These are phyloP conservation scores for Lissonota sp. DNA, from an alignment of 2,888 invertebrate species.

Conservation along the genomic window DNA sequence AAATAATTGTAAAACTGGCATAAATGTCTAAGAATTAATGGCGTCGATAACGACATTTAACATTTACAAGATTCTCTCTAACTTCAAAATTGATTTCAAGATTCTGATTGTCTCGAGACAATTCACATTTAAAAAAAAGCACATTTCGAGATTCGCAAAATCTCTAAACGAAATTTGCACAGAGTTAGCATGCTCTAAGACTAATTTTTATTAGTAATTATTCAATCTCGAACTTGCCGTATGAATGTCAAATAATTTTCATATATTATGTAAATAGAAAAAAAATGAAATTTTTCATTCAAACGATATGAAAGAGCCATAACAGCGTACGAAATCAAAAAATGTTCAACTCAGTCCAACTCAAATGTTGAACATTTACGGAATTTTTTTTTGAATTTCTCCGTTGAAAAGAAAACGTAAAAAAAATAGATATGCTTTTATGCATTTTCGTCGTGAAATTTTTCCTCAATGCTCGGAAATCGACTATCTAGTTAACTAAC, in stretches of 20 bases:
- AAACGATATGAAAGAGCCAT: conserved; percentile 12
- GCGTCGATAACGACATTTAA: conserved; percentile 26
- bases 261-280: background rate
- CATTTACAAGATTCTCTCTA: conserved; percentile 12
- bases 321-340: conserved; percentile 44
- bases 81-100: background rate
- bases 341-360: conserved; percentile 51
- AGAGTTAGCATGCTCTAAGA: conserved; percentile 43
- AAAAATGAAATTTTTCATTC: conserved; percentile 2
- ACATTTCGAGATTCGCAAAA: conserved; percentile 22
- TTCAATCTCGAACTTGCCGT: conserved; percentile 46
- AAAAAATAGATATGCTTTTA: conserved; percentile 45
- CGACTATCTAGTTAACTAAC: conserved; percentile 37
- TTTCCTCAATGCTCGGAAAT: conserved; percentile 45
- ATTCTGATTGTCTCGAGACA: conserved; percentile 18
- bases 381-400: conserved; percentile 13
- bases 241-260: conserved; percentile 43
- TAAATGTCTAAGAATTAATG: conserved; percentile 32
- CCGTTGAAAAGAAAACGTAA: conserved; percentile 15
- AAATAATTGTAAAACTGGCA: conserved; percentile 1
- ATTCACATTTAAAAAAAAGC: conserved; percentile 14
- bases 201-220: conserved; percentile 53
- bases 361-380: conserved; percentile 41
- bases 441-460: background rate
- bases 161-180: background rate